Base-by-base conservation (phyloP, 2,797 vertebrate species). In the Balearica regulorum region DNA sequence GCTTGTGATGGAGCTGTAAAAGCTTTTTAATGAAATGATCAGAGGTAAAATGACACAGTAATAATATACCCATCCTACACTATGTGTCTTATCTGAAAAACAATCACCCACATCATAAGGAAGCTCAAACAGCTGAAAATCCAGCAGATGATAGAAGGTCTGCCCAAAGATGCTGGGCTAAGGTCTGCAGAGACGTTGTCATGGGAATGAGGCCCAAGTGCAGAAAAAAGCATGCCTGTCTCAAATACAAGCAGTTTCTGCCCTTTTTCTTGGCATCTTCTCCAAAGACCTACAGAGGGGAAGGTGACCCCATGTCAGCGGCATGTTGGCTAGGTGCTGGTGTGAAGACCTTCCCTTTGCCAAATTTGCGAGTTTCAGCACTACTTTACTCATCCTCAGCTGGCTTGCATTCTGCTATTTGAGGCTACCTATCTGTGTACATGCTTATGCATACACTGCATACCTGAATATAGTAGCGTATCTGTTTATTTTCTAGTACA, bases 91-190 rank as follows among this genome's bases (percentile, higher is more conserved):
- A 93, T 96, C 96, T 86, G 48, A 28, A 75, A 94, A 93, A 57
- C 65, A 61, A 92, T 94, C 94, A 37, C 89, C 92, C 94, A 96
- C 91, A 94, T 95, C 96, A 89, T 91, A 96, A 91, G 55, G 77
- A 79, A 95, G 28, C 77, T 90, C 77, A 55, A 87, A 76, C 75
- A 93, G 60, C 78, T 70, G 83, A 93, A 92, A 96, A 89, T 53
- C 37, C 80, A 89, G 48, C 51, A 94, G 62, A 81, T 79, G 86
- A 81, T 41, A 54, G 89, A 94, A 95, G 48, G 51, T 77, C 39
- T 95, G 83, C 77, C 66, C 66, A 62, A 33, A 79, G 79, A 82
- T 57, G 28, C 18, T 84, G 39, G 62, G 62, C 39, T 65, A 66
- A 90, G 73, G 25, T 86, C 62, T 96, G 41, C 16, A 79, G 61